phyloP scores from a whole-genome alignment of 2,113 vertebrate species.

The Nothobranchius furzeri region DNA sequence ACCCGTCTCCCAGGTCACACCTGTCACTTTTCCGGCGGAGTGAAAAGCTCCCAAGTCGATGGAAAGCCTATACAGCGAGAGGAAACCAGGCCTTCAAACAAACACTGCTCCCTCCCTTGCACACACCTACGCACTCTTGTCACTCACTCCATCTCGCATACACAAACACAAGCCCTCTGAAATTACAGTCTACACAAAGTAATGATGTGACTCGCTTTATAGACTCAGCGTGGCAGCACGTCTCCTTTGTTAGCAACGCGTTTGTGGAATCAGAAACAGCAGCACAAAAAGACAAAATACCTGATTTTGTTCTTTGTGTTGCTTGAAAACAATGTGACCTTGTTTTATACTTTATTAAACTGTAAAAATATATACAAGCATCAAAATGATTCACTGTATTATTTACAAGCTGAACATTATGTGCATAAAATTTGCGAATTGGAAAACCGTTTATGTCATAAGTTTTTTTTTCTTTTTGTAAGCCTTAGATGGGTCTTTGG shows the following conservation, averaged over 20 bases:
- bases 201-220: conserved; percentile 46
- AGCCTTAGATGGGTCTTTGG: conserved; percentile 23
- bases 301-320: conserved; percentile 27
- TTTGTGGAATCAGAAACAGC: conserved; percentile 48
- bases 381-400: background rate
- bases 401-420: background rate
- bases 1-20: conserved; percentile 21
- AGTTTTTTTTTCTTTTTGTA: conserved; percentile 45
- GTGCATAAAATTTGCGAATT: conserved; percentile 9
- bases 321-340: conserved; percentile 8
- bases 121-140: conserved; percentile 42
- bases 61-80: conserved; percentile 12
- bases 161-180: conserved; percentile 36
- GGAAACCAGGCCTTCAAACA: conserved; percentile 22
- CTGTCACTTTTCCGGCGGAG: conserved; percentile 22
- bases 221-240: conserved; percentile 36
- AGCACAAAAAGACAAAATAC: conserved; percentile 31
- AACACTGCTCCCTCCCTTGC: conserved; percentile 17
- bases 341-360: too few species aligned
- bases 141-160: conserved; percentile 29
- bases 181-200: conserved; percentile 45
- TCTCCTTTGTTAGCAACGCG: conserved; percentile 39
- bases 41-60: conserved; percentile 10
- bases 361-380: background rate
- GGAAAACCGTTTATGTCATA: conserved; percentile 43